Base-by-base conservation (phyloP, 2,888 invertebrate species). In the Myathropa florea region DNA sequence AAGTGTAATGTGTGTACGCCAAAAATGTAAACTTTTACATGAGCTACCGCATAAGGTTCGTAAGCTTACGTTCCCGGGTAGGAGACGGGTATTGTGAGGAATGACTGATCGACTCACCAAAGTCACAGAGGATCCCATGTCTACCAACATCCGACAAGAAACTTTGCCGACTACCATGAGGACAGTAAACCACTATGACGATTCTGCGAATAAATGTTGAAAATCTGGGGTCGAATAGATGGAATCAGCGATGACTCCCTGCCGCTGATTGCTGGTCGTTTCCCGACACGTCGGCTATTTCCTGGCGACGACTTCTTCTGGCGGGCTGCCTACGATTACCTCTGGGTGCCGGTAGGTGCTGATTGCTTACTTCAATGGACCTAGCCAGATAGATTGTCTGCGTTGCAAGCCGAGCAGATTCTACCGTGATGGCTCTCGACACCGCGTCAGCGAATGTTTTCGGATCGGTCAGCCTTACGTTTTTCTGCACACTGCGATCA, bases 231-330 rank as follows among this genome's bases (percentile, higher is more conserved):
- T 67, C 80, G 21, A 61, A 33, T 67, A 12, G 55, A 46, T 26
- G 46, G 0, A 18, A 33, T 78, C 78, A 70, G 70, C 64, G 68
- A 55, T 59, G 64, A 71, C 71, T 64, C 78, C 71, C 4, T 10
- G 36, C n/a, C 72, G 55, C 71, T 72, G 79, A 72, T 64, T 65
- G 64, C 53, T 64, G 59, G 2, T 59, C 64, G 64, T 65, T 79
- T 79, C 72, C 65, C 79, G 71, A 72, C 33, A 46, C 57, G 21
- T 28, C 12, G 60, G 26, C 14, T 60, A 23, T 23, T 60, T 60
- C 60, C 14, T 26, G 14, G 60, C 55, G 55, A 55, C 23, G 55
- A 55, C 14, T n/a, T 53, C 53, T 21, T 57, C 23, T 23, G 55
- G 24, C 28, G 9, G 39, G 9, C 28, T 72, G 53, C 28, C 28